Percentiles rank a stretch among this genome's conserved stretches.
Conservation (phyloP, 1,140 invertebrate genomes). For the Euura lappo region DNA sequence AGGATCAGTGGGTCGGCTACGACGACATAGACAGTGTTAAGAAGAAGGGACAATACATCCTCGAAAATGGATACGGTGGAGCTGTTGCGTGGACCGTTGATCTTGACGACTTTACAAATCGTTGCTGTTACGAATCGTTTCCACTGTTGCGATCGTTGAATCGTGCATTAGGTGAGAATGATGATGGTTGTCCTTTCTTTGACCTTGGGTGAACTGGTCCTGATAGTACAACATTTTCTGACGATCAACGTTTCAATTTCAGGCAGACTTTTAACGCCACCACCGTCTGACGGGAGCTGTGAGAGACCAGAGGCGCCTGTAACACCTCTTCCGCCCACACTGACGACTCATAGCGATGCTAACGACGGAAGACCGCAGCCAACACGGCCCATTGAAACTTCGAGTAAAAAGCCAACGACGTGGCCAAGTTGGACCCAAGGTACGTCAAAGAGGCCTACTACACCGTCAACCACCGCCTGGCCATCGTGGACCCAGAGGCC, state of each 20-base stretch:
- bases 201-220: too few species aligned
- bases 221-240: too few species aligned
- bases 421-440: slow-evolving; percentile 53
- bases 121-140: slow-evolving; percentile 78
- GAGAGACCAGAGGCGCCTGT: slow-evolving; percentile 69
- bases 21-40: slow-evolving; percentile 80
- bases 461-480: slow-evolving; percentile 40
- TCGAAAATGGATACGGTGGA: slow-evolving; percentile 75
- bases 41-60: slow-evolving; percentile 79
- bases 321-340: slow-evolving; percentile 73
- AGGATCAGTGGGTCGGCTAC: slow-evolving; percentile 90
- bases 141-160: slow-evolving; percentile 78
- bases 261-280: slow-evolving; percentile 64
- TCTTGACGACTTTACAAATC: slow-evolving; percentile 86
- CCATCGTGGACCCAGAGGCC: slow-evolving; percentile 45
- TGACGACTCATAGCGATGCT: slow-evolving; percentile 65
- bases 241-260: slow-evolving; percentile 11
- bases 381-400: slow-evolving; percentile 52
- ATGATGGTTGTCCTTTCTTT: too few species aligned
- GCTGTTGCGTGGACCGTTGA: slow-evolving; percentile 91
- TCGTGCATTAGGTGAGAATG: slow-evolving; percentile 66
- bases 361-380: slow-evolving; percentile 43
- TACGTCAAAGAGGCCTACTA: slow-evolving; percentile 32
- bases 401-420: slow-evolving; percentile 44
- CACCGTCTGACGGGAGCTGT: slow-evolving; percentile 64